Conservation (phyloP, 37 sponge, comb jelly and placozoan genomes). For the Ephydatia muelleri region DNA sequence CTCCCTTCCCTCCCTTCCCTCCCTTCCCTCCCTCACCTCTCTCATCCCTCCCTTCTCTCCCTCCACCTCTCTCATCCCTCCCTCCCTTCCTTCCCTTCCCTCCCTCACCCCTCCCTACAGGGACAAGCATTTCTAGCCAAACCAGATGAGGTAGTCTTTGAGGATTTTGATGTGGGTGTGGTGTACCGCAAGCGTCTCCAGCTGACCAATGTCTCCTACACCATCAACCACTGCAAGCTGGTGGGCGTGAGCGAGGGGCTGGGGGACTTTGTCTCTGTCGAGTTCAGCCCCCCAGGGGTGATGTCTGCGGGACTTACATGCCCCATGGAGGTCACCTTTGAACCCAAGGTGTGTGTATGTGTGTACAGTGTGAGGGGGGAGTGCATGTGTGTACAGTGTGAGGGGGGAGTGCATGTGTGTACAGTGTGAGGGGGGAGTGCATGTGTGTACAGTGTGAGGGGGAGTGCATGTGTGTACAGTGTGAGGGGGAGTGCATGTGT, state of each 20-base stretch:
- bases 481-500: too few species aligned
- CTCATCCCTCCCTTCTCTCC: too few species aligned
- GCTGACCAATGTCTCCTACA: slow-evolving; percentile 96
- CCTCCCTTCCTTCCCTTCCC: background rate
- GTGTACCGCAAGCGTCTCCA: slow-evolving; percentile 50
- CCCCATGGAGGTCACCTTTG: slow-evolving; percentile 77
- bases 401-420: too few species aligned
- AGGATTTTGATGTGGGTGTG: slow-evolving; percentile 83
- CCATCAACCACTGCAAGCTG: slow-evolving; percentile 82
- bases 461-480: too few species aligned
- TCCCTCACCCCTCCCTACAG: slow-evolving; percentile 32
- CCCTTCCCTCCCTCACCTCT: too few species aligned
- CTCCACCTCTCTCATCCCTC: too few species aligned
- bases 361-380: background rate
- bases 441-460: too few species aligned
- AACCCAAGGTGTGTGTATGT: slow-evolving; percentile 62
- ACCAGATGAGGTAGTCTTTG: slow-evolving; percentile 81
- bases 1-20: background rate
- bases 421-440: too few species aligned
- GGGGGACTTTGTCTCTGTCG: slow-evolving; percentile 68
- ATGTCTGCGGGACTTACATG: slow-evolving; percentile 96
- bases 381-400: too few species aligned
- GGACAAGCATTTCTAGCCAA: slow-evolving; percentile 80
- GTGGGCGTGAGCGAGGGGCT: slow-evolving; percentile 71
- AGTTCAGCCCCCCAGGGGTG: slow-evolving; percentile 88